A percentile compares a stretch with the other conserved stretches of the same genome.
Evolutionary conservation across 2,888 invertebrate species (phyloP).

Genomic region (Caenorhabditis doughertyi): DNA sequence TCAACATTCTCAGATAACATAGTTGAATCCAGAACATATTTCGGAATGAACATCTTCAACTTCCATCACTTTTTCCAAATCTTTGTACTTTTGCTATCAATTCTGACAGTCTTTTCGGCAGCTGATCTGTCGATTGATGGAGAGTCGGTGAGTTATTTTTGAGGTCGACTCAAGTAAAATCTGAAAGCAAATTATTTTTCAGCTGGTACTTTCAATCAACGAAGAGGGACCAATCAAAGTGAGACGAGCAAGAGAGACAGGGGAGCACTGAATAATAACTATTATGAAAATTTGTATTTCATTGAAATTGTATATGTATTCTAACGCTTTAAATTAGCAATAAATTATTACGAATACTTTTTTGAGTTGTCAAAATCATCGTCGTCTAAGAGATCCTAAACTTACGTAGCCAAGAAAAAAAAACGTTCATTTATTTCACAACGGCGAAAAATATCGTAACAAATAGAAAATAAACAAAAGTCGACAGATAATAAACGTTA

Average conservation of each 20-base stretch:
- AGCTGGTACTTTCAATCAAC: conserved; percentile 56
- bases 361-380: too few relatives aligned
- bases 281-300: background rate
- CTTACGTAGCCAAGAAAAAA: too few relatives aligned
- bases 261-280: conserved; percentile 30
- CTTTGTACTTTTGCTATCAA: conserved; percentile 15
- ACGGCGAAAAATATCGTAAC: too few relatives aligned
- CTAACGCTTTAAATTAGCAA: background rate
- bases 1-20: background rate
- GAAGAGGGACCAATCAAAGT: conserved; percentile 62
- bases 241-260: conserved; percentile 37
- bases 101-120: conserved; percentile 24
- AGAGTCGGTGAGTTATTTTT: conserved; percentile 44
- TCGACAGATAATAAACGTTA: too few relatives aligned
- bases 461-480: too few relatives aligned
- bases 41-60: conserved; percentile 9
- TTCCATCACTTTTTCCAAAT: conserved; percentile 16
- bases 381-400: too few relatives aligned
- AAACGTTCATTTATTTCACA: too few relatives aligned
- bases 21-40: conserved; percentile 9
- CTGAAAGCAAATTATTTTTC: background rate
- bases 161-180: background rate
- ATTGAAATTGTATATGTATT: background rate
- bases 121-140: conserved; percentile 60
- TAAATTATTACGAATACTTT: too few relatives aligned